phyloP scores from a whole-genome alignment of 2,888 invertebrate species.

The Drosophila longiperda region DNA sequence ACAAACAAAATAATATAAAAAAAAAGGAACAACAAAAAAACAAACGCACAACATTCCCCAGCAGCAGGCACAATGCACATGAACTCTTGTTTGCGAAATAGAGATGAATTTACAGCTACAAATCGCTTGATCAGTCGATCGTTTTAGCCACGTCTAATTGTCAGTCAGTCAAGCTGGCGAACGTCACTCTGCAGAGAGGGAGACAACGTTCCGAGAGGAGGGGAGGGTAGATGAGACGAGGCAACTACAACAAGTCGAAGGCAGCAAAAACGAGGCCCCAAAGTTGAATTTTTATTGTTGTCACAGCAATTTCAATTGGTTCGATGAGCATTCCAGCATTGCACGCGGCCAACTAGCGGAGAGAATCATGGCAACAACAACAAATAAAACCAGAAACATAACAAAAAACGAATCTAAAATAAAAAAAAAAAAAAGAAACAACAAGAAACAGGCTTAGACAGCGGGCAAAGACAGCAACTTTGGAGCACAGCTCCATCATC shows the following conservation, averaged over 20 bases:
- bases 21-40: conserved; percentile 28
- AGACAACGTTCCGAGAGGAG: conserved; percentile 4
- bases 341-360: conserved; percentile 76
- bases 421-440: conserved; percentile 38
- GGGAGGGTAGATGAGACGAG: not conserved
- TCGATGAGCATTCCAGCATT: conserved; percentile 83
- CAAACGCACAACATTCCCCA: conserved; percentile 65
- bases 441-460: conserved; percentile 57
- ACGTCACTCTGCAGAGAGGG: conserved; percentile 36
- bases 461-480: conserved; percentile 32
- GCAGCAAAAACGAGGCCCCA: conserved; percentile 66
- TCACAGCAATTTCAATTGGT: conserved; percentile 84
- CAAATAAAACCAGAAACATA: conserved; percentile 33
- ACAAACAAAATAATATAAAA: conserved; percentile 40
- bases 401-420: conserved; percentile 35
- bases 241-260: conserved; percentile 8
- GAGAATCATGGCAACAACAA: conserved; percentile 38
- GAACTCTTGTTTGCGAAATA: conserved; percentile 70
- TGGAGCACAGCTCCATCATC: conserved; percentile 75
- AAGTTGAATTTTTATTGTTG: conserved; percentile 84
- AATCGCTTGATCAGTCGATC: conserved; percentile 83
- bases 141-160: conserved; percentile 80
- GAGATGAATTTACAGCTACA: conserved; percentile 83
- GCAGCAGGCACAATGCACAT: conserved; percentile 56
- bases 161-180: conserved; percentile 72